Percentiles rank a stretch among this genome's conserved stretches.
Conservation (phyloP, 2,888 invertebrate genomes). For the Ctenicera cuprea region DNA sequence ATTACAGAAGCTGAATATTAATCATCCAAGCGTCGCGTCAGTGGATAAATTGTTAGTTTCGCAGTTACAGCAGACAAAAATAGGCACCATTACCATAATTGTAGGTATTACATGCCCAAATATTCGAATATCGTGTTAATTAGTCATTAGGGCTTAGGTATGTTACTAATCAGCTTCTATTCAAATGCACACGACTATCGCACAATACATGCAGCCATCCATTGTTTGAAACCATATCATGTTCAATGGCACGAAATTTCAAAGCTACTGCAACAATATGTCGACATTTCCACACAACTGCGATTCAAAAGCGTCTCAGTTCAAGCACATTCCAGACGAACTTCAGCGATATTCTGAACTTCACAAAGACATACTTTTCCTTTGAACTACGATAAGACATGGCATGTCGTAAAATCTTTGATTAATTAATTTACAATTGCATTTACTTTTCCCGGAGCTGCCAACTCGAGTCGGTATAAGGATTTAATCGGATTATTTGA, state of each 20-base stretch:
- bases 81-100: not conserved
- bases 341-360: not conserved
- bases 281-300: slow-evolving; percentile 40
- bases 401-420: not conserved
- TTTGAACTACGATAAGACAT: not conserved
- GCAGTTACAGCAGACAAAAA: not conserved
- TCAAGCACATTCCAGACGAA: slow-evolving; percentile 13
- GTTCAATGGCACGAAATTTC: slow-evolving; percentile 39
- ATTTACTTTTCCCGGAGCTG: not conserved
- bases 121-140: slow-evolving; percentile 37
- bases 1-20: too few species aligned
- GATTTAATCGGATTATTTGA: slow-evolving; percentile 20
- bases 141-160: slow-evolving; percentile 33
- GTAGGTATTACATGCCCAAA: not conserved
- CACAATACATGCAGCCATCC: slow-evolving; percentile 37
- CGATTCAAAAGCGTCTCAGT: slow-evolving; percentile 23
- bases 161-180: slow-evolving; percentile 42
- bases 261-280: slow-evolving; percentile 40
- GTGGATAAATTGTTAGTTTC: not conserved
- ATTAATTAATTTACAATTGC: slow-evolving; percentile 22
- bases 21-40: too few species aligned
- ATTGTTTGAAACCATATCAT: slow-evolving; percentile 38
- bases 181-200: slow-evolving; percentile 28
- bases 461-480: not conserved
- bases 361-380: slow-evolving; percentile 20